Evolutionary conservation across 2,888 invertebrate genomes (phyloP), one percentile per base, ranked within the genome.

Genomic region (Tenthredo notha): DNA sequence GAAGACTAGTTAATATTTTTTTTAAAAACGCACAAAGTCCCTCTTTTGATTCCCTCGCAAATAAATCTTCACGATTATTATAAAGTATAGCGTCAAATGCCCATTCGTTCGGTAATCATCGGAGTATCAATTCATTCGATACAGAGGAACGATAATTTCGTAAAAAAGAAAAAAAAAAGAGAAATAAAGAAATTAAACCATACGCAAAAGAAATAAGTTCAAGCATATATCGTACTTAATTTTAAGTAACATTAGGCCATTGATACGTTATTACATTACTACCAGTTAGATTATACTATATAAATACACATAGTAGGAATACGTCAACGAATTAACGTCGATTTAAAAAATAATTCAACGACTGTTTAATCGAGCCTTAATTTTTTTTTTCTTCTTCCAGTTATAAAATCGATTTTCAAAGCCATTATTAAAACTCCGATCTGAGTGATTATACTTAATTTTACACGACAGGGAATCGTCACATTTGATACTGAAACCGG

Each of bases 191-290:
- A 47, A 25, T 37, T 12, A 54, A 54, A 25, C 25, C 25, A 3
- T 12, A 61, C 25, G 21, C 10, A 21, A 61, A 0, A 25, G 21
- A 61, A 25, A 10, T 21, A 25, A 54, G 9, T 47, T 50, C 18
- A 77, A 77, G 54, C 77, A 33, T 80, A 15, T 61, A 61, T 25
- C 50, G 12, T 40, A 61, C 61, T 40, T 80, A 80, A 80, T 40
- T 33, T 80, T 58, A 80, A 77, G 25, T 80, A 80, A 80, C 61
- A 61, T 80, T 80, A 80, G 80, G 80, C 80, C 80, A 80, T 78
- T 61, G 80, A 80, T 80, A 58, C 61, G 12, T 61, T 80, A 61
- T 61, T 80, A 33, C 10, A 61, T 18, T 37, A 80, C 47, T 75
- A 80, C 61, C 80, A 80, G 10, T 61, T 58, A 61, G 61, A 77